Evolutionary conservation across 2,888 invertebrate species (phyloP).

Genomic region (Mythimna ferrago): DNA sequence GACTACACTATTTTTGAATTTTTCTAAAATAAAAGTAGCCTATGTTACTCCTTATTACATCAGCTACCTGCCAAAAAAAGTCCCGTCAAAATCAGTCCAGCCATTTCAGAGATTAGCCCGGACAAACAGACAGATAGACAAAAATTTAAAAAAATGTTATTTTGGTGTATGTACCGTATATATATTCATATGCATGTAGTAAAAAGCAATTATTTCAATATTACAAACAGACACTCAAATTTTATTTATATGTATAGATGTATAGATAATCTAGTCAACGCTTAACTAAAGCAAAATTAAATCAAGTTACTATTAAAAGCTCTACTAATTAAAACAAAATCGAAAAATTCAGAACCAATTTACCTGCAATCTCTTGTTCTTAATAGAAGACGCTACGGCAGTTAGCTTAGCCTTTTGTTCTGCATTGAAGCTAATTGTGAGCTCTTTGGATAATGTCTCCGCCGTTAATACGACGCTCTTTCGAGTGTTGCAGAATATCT

Average conservation of each 20-base stretch:
- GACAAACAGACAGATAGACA: no score
- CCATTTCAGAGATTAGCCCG: no score
- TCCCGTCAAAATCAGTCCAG: no score
- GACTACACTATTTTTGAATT: neutral
- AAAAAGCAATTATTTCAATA: no score
- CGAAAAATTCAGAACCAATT: conserved; percentile 5
- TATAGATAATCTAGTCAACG: neutral
- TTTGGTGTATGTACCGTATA: no score
- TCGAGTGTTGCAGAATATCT: conserved; percentile 95
- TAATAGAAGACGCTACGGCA: conserved; percentile 84
- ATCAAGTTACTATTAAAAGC: conserved; percentile 2
- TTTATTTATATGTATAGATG: no score
- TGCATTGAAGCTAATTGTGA: conserved; percentile 88
- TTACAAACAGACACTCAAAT: no score
- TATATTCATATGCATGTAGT: no score
- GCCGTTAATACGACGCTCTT: conserved; percentile 94
- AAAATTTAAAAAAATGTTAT: no score
- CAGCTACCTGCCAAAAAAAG: no score
- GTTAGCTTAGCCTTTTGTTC: conserved; percentile 90
- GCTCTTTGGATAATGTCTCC: conserved; percentile 90
- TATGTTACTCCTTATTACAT: no score
- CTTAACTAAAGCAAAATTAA: neutral
- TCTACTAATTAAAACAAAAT: neutral
- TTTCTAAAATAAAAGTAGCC: no score
- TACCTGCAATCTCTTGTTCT: conserved; percentile 88